phyloP scores from a whole-genome alignment of 2,113 vertebrate genomes.

The Neolamprologus ventralis region DNA sequence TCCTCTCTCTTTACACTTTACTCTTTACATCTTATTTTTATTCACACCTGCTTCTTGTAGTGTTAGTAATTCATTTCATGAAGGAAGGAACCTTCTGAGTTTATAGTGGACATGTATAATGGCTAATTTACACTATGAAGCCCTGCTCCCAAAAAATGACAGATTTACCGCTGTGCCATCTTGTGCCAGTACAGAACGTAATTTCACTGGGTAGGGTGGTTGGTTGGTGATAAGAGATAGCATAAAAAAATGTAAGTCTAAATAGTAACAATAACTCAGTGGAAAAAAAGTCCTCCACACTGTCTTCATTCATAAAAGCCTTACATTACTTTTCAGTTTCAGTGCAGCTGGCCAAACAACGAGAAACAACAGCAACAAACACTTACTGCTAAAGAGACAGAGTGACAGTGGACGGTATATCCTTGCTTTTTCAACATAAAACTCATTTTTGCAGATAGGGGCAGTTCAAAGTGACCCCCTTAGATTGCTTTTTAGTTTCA shows the following conservation, averaged over 20 bases:
- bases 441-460: background rate
- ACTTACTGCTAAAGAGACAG: background rate
- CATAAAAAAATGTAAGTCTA: background rate
- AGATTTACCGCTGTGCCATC: background rate
- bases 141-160: background rate
- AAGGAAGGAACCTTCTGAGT: background rate
- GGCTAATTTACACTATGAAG: background rate
- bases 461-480: background rate
- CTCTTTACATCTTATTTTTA: background rate
- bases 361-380: background rate
- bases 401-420: background rate
- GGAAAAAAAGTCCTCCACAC: background rate
- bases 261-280: background rate
- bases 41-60: background rate
- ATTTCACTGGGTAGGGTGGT: background rate
- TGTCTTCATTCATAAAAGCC: background rate
- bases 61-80: background rate
- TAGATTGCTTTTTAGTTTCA: background rate
- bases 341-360: background rate
- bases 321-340: background rate
- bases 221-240: background rate
- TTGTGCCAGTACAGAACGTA: background rate
- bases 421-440: background rate
- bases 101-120: background rate
- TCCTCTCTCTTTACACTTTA: background rate